Percentiles rank a stretch among this genome's conserved stretches.
Conservation (phyloP, 1,140 invertebrate species). For the Neodiprion pinetum region DNA sequence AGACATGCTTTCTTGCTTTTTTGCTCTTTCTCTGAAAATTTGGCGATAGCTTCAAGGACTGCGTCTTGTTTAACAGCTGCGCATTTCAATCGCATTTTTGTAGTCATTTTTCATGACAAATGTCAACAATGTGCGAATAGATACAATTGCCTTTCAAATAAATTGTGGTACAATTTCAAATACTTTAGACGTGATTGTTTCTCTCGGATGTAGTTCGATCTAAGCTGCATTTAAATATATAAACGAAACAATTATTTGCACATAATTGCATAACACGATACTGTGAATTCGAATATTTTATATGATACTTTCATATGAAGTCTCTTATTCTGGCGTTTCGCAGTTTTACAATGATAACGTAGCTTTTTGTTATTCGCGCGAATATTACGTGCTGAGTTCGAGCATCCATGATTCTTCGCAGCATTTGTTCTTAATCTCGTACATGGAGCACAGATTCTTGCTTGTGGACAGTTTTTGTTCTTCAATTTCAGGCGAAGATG, state of each 20-base stretch:
- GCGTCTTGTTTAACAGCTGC: background rate
- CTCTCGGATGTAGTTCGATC: background rate
- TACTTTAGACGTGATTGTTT: background rate
- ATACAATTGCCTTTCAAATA: background rate
- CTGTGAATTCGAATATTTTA: no score
- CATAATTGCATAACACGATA: background rate
- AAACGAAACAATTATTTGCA: background rate
- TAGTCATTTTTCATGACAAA: background rate
- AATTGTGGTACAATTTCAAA: background rate
- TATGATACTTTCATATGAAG: background rate
- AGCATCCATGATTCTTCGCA: background rate
- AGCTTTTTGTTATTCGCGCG: background rate
- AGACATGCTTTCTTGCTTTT: slow-evolving; percentile 9
- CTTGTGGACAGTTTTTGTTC: background rate
- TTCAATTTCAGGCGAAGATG: background rate
- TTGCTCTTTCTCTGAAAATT: background rate
- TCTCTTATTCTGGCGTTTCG: background rate
- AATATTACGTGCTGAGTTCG: background rate
- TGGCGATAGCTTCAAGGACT: background rate
- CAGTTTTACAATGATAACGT: background rate
- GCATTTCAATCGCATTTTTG: background rate
- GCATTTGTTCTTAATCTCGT: background rate
- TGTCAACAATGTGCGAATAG: background rate
- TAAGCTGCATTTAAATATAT: background rate
- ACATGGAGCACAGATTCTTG: background rate